Evolutionary conservation across 2,888 invertebrate genomes (phyloP).

Genomic region (Erebia palarica): DNA sequence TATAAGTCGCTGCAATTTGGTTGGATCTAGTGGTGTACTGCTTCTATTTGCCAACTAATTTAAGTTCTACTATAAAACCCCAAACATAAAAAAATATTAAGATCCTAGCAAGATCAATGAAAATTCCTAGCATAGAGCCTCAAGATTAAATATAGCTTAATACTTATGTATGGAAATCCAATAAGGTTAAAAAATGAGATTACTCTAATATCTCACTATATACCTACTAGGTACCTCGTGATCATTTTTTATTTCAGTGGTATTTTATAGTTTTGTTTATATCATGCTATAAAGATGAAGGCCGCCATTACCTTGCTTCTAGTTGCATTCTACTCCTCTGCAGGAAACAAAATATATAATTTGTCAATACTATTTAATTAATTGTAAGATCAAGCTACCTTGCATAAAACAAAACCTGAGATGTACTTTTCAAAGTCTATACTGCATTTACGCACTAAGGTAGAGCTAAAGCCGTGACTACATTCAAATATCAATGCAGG

Average conservation of each 20-base stretch:
- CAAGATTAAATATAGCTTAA: no score
- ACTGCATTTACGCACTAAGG: conserved; percentile 40
- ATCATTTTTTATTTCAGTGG: not conserved
- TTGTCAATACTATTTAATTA: conserved; percentile 38
- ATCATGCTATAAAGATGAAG: conserved; percentile 39
- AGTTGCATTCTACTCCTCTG: conserved; percentile 40
- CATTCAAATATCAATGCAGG: conserved; percentile 38
- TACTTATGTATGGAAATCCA: no score
- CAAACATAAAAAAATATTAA: no score
- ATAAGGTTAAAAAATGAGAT: no score
- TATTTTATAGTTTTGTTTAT: conserved; percentile 9
- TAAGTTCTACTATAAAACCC: no score
- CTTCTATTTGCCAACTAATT: no score
- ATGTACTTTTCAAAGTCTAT: conserved; percentile 37
- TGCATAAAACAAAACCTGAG: conserved; percentile 39
- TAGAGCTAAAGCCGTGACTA: conserved; percentile 41
- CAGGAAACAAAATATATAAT: conserved; percentile 39
- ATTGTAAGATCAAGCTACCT: conserved; percentile 38
- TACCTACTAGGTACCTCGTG: not conserved
- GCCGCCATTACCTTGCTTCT: conserved; percentile 39
- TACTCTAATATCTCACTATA: not conserved
- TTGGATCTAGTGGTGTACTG: no score
- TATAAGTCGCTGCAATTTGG: no score
- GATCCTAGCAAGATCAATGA: no score
- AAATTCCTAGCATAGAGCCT: no score